Evolutionary conservation across 2,113 vertebrate genomes (phyloP).

Genomic region (Oceanites oceanicus): DNA sequence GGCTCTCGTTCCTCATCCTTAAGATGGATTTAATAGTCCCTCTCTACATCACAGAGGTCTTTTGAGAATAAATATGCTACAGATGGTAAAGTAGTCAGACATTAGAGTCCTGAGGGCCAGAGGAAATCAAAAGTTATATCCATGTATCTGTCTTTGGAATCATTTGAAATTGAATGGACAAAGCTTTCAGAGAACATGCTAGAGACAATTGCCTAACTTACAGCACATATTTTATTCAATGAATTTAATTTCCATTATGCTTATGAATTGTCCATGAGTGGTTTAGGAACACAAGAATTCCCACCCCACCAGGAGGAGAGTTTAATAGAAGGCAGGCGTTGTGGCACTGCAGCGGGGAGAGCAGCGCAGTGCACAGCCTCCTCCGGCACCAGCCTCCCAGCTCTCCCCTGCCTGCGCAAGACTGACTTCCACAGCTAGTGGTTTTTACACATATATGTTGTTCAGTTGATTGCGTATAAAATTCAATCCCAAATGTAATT

Average conservation of each 20-base stretch:
- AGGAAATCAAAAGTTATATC: slow-evolving; percentile 48
- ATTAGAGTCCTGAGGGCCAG: neutral
- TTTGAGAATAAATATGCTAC: slow-evolving; percentile 34
- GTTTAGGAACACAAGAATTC: slow-evolving; percentile 25
- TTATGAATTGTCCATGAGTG: slow-evolving; percentile 11
- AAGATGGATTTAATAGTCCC: slow-evolving; percentile 27
- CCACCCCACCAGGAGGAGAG: neutral
- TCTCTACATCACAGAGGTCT: neutral
- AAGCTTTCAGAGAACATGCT: neutral
- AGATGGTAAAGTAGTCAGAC: slow-evolving; percentile 42
- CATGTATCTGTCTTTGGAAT: neutral
- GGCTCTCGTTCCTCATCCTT: neutral
- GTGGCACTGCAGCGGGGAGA: neutral
- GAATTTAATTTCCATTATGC: slow-evolving; percentile 36
- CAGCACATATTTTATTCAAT: slow-evolving; percentile 30
- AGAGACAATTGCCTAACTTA: slow-evolving; percentile 29
- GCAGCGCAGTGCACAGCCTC: neutral
- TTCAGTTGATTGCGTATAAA: neutral
- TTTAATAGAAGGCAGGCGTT: slow-evolving; percentile 12
- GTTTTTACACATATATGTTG: neutral
- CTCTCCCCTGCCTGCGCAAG: neutral
- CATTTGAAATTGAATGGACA: slow-evolving; percentile 16
- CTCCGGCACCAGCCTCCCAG: neutral
- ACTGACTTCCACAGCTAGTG: neutral
- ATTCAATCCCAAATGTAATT: neutral